Conservation (phyloP, 2,113 vertebrate species). For the Anoura caudifer region DNA sequence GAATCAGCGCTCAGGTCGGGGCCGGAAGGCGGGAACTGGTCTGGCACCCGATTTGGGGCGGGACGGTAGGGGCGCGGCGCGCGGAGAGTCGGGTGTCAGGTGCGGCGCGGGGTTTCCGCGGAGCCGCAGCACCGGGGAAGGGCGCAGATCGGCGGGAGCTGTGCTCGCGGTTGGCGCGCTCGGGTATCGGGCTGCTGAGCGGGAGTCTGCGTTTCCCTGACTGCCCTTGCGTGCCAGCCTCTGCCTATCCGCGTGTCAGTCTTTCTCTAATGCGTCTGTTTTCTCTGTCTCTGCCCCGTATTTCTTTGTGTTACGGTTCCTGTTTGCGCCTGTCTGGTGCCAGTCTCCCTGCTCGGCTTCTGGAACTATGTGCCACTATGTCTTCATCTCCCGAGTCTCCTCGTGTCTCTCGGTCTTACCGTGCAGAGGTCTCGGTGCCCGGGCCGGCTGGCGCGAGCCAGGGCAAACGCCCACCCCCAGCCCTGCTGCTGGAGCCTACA, state of each 20-base stretch:
- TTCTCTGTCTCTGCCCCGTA: not conserved
- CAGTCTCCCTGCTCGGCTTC: not conserved
- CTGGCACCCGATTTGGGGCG: not conserved
- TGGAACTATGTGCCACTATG: not conserved
- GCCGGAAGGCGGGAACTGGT: not conserved
- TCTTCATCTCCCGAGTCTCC: not conserved
- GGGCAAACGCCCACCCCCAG: not conserved
- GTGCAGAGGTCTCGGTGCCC: not conserved
- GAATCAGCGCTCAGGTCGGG: not conserved
- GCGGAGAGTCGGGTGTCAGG: too few species aligned
- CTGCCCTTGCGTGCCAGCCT: not conserved
- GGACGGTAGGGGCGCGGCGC: not conserved
- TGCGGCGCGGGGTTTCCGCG: not conserved
- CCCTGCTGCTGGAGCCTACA: not conserved
- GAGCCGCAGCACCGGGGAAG: not conserved
- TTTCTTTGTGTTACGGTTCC: not conserved
- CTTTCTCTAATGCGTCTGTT: not conserved
- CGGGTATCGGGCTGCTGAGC: not conserved
- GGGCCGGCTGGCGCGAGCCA: not conserved
- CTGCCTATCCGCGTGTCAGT: not conserved
- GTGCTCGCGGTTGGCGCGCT: not conserved
- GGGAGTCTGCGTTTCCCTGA: slow-evolving; percentile 29
- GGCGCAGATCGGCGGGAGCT: not conserved
- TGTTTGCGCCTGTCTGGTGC: not conserved
- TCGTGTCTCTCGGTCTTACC: not conserved